Evolutionary conservation across 2,888 invertebrate species (phyloP).

Genomic region (Chironomus riparius): DNA sequence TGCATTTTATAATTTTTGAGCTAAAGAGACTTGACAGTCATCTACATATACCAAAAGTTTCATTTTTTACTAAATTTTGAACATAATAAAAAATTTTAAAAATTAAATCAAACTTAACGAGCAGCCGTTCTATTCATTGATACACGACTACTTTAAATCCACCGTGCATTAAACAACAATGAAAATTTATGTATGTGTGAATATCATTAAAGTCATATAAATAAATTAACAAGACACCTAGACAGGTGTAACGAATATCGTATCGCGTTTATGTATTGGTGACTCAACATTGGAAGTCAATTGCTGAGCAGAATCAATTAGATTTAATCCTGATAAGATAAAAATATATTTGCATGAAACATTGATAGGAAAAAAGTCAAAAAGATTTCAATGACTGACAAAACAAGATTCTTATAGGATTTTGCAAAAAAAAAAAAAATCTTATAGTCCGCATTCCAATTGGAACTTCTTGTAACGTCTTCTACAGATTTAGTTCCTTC

Average conservation of each 20-base stretch:
- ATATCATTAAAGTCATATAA: not conserved
- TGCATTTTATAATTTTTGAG: too few species aligned
- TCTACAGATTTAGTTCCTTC: not conserved
- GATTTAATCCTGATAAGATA: not conserved
- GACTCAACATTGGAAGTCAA: too few species aligned
- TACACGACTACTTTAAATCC: too few species aligned
- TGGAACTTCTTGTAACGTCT: not conserved
- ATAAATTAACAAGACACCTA: not conserved
- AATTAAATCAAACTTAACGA: too few species aligned
- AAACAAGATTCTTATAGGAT: not conserved
- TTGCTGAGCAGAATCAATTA: too few species aligned
- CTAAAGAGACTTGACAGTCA: too few species aligned
- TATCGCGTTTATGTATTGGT: too few species aligned
- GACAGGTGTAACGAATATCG: not conserved
- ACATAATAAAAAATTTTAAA: too few species aligned
- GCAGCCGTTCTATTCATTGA: too few species aligned
- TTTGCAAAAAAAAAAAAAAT: not conserved
- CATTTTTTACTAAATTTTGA: too few species aligned
- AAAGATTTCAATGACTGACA: slow-evolving; percentile 5
- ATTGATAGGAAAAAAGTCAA: not conserved
- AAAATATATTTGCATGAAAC: not conserved
- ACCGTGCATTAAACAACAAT: not conserved
- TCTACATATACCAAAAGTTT: too few species aligned
- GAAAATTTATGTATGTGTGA: not conserved
- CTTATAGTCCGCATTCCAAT: not conserved